Evolutionary conservation across 2,797 vertebrate species (phyloP), one percentile per base, ranked within the genome.

Genomic region (Chanos chanos): DNA sequence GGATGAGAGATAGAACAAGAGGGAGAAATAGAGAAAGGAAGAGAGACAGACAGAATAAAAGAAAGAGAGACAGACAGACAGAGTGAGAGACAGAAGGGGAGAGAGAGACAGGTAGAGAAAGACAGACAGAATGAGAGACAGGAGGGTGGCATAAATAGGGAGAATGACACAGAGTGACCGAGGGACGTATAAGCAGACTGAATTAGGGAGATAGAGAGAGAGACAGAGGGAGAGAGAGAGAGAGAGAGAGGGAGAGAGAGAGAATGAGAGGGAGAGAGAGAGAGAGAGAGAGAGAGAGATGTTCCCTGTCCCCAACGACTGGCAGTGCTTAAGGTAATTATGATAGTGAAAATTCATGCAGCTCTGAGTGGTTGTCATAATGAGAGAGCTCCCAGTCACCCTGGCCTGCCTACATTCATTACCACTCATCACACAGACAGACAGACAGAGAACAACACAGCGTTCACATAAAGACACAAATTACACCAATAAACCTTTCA

Each of bases 401-500:
- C 3, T 12, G 27, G 31, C 58, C 68, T 58, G 45, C 70, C 19
- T 54, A 47, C 51, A 60, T 51, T 71, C 60, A 40, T 10, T 8
- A 71, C 64, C 56, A 43, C 16, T 68, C 54, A 68, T 77, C 75
- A 74, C 73, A 71, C 45, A 47, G 47, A 33, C 27, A 19, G 7
- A 21, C 10, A n/a, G 21, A 30, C 24, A 50, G 34, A 21, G 9
- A 4, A 15, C 37, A 18, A 27, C n/a, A 57, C 44, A 40, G 55
- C 63, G 55, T 70, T 52, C 40, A 50, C 66, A 33, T 30, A 58
- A 62, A 70, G 57, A 68, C 55, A 28, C 52, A 68, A 73, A 77
- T 34, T 40, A 66, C 18, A 61, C 49, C 69, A 61, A 65, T 53
- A 73, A 64, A 78, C 25, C 47, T 54, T 77, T n/a, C 69, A 77